phyloP scores from a whole-genome alignment of 2,113 vertebrate species.

The Felis chaus region DNA sequence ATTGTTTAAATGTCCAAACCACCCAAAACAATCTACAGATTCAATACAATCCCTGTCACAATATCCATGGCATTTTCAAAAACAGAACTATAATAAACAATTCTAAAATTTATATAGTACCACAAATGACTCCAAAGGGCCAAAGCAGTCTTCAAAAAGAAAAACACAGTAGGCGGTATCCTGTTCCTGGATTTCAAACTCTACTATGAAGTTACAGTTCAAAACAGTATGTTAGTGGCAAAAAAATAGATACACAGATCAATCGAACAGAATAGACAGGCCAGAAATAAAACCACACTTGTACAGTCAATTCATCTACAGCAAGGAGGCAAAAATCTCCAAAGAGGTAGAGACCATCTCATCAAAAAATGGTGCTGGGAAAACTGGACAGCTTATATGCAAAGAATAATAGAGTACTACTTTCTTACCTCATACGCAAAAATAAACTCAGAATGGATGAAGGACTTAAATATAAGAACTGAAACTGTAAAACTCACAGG shows the following conservation, averaged over 20 bases:
- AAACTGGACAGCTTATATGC: too few relatives aligned
- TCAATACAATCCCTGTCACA: neutral
- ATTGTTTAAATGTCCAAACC: neutral
- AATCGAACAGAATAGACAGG: too few relatives aligned
- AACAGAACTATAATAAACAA: neutral
- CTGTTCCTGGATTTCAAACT: neutral
- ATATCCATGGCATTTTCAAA: neutral
- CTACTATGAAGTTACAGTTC: too few relatives aligned
- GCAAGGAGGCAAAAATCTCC: too few relatives aligned
- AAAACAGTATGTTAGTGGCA: too few relatives aligned
- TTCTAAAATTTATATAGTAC: neutral
- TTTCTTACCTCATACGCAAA: too few relatives aligned
- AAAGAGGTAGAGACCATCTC: too few relatives aligned
- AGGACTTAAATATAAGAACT: neutral
- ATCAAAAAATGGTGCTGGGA: too few relatives aligned
- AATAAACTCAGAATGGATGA: neutral
- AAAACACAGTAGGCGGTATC: neutral
- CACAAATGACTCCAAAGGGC: neutral
- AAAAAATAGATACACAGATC: too few relatives aligned
- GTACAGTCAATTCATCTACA: too few relatives aligned
- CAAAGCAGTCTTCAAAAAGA: neutral
- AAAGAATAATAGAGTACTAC: too few relatives aligned
- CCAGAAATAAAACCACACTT: too few relatives aligned
- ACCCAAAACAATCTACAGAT: neutral
- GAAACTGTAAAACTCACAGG: neutral